These are phyloP conservation scores for Muschampia plurimacula DNA, from an alignment of 2,888 invertebrate genomes.

Conservation along the genomic window DNA sequence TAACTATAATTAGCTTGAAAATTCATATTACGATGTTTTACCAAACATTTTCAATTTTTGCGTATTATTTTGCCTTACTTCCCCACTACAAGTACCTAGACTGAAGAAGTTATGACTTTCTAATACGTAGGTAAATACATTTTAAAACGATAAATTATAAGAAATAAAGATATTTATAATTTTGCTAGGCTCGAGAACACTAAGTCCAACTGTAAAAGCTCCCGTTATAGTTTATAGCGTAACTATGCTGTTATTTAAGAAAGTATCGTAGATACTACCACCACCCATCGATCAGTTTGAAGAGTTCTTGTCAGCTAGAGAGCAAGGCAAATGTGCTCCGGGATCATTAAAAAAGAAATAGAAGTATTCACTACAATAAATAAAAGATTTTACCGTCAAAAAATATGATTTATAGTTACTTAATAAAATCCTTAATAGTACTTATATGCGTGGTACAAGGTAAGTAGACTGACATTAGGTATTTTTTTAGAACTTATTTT, in stretches of 20 bases:
- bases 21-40: no score
- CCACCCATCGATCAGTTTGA: constrained; percentile 38
- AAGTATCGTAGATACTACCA: constrained; percentile 47
- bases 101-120: no score
- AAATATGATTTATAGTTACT: neutral
- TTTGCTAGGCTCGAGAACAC: constrained; percentile 49
- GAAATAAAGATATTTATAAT: neutral
- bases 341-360: neutral
- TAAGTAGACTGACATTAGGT: neutral
- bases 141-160: no score
- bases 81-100: no score
- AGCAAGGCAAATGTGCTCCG: neutral
- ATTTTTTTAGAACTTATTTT: neutral
- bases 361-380: neutral
- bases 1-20: no score
- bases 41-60: no score
- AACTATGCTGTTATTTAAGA: constrained; percentile 43
- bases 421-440: neutral
- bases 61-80: no score
- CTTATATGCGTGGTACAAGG: neutral
- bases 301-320: constrained; percentile 27
- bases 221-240: constrained; percentile 49
- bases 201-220: constrained; percentile 47
- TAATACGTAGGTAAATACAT: no score
- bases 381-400: neutral